Evolutionary conservation across 92 coral and sea anemone species (phyloP), one percentile per base, ranked within the genome.

Genomic region (Muricea muricata): DNA sequence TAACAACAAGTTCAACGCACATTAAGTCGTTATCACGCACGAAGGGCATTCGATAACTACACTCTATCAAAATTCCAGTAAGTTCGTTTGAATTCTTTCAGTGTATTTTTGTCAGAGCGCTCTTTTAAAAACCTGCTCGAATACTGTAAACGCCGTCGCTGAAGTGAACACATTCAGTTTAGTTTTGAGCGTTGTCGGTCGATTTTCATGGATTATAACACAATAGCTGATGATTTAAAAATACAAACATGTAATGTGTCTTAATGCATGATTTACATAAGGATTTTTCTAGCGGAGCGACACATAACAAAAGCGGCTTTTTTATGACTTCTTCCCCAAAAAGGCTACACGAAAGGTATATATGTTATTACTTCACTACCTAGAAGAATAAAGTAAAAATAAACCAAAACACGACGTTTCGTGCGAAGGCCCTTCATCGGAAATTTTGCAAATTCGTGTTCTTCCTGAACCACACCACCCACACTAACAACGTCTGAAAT

Each of bases 171-270:
- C 60, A 17, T 20, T 4, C 7, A 1, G 15, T 18, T 2, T 52
- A 52, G 20, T 52, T 52, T 52, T 52, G 1, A 52, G 3, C 15
- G 60, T 52, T 63, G 70, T 28, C 70, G 17, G n/a, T 15, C 18
- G 65, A 4, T 63, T 5, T 63, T 63, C 39, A 63, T 63, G 70
- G 70, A 63, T 63, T 28, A 26, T 32, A 63, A 63, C 17, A 63
- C 37, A 30, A 63, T 63, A 28, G 37, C 70, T 30, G 33, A n/a
- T 25, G 28, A 9, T 52, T 52, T 52, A 52, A 52, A 52, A 17
- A 6, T 52, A 20, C 60, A 52, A 52, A 52, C 23, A 18, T 7
- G 1, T 52, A 20, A 52, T 63, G 28, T 13, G 30, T 63, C 37
- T 63, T 13, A 52, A 52, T 52, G 20, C 60, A 13, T 18, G 15